Evolutionary conservation across 2,797 vertebrate species (phyloP).

Genomic region (Eremophila alpestris): DNA sequence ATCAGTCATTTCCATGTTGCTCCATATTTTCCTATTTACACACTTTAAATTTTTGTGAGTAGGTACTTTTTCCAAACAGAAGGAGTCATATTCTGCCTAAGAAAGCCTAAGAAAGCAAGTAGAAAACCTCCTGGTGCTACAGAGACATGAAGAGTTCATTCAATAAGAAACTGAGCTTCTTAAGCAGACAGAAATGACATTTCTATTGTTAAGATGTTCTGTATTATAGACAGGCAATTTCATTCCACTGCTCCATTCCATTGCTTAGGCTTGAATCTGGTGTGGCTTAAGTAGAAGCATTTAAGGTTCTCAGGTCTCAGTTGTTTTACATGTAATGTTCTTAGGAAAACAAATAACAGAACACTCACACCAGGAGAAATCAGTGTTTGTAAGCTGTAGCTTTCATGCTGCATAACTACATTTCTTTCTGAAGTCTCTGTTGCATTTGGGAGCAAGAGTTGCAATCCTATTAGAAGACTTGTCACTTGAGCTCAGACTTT

Average conservation of each 20-base stretch:
- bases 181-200: conserved; percentile 15
- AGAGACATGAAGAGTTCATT: not conserved
- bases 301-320: not conserved
- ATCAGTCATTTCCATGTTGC: not conserved
- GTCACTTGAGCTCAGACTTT: not conserved
- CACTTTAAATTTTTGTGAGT: not conserved
- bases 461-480: not conserved
- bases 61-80: not conserved
- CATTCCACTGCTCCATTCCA: conserved; percentile 7
- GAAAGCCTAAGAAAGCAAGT: not conserved
- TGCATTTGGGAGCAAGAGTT: not conserved
- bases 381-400: not conserved
- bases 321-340: not conserved
- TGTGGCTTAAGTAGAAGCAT: not conserved
- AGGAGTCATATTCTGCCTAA: not conserved
- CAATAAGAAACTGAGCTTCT: not conserved
- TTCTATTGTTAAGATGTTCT: conserved; percentile 21
- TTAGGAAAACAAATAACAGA: not conserved
- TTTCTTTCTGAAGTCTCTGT: not conserved
- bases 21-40: not conserved
- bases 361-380: not conserved
- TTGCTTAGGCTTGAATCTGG: not conserved
- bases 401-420: not conserved
- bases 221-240: conserved; percentile 38
- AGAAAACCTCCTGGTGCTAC: not conserved